phyloP scores from a whole-genome alignment of 2,797 vertebrate species.

The Crossoptilon crossoptilon region DNA sequence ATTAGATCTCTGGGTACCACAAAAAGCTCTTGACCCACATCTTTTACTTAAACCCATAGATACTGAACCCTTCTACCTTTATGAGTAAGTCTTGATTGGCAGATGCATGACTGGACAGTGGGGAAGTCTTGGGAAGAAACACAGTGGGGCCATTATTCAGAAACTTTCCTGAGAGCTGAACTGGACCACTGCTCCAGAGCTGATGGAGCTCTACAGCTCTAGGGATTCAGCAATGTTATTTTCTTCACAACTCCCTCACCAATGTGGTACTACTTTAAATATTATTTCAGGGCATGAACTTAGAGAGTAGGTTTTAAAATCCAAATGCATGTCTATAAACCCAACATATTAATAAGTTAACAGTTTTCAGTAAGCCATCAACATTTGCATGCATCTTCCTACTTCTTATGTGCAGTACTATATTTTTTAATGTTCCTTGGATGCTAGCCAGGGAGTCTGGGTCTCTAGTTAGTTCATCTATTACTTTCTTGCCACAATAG shows the following conservation, averaged over 20 bases:
- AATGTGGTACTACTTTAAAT: neutral
- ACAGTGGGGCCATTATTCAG: neutral
- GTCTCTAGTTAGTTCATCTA: constrained; percentile 84
- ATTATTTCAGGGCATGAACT: constrained; percentile 48
- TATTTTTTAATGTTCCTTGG: constrained; percentile 84
- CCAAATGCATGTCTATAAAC: constrained; percentile 71
- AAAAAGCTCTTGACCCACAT: neutral
- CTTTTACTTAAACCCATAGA: neutral
- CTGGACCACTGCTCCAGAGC: neutral
- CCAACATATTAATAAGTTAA: constrained; percentile 82
- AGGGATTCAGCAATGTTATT: neutral
- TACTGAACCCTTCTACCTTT: neutral
- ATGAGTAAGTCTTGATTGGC: neutral
- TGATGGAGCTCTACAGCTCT: neutral
- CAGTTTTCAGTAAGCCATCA: constrained; percentile 82
- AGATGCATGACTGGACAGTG: neutral
- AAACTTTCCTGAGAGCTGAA: neutral
- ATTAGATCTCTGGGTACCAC: neutral
- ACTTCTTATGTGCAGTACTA: constrained; percentile 82
- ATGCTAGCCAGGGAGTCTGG: constrained; percentile 80
- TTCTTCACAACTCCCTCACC: neutral
- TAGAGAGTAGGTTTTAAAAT: constrained; percentile 40
- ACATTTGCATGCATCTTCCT: constrained; percentile 82
- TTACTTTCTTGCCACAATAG: constrained; percentile 84
- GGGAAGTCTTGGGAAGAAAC: neutral